A percentile compares a stretch with the other conserved stretches of the same genome.
Evolutionary conservation across 2,113 vertebrate species (phyloP).

Genomic region (Apteryx mantelli): DNA sequence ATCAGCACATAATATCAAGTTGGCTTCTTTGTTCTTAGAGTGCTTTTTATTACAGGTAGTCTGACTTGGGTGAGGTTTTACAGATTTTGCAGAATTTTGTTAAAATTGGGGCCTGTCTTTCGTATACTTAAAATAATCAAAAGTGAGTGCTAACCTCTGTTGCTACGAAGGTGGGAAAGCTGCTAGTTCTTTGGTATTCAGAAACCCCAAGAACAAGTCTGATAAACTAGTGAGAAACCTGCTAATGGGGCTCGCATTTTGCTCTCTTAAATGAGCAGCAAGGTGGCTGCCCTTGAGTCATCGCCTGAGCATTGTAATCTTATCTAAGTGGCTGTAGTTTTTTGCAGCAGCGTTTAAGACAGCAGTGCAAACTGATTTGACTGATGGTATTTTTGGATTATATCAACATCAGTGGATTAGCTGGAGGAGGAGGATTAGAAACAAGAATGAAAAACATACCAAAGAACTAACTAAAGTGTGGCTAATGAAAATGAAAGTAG

Average conservation of each 20-base stretch:
- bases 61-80: background rate
- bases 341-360: background rate
- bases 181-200: background rate
- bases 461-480: background rate
- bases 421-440: constrained; percentile 13
- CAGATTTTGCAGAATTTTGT: background rate
- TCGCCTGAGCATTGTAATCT: background rate
- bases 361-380: constrained; percentile 11
- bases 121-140: background rate
- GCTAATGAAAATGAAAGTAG: background rate
- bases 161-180: fast-evolving
- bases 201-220: background rate
- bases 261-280: background rate
- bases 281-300: constrained; percentile 13
- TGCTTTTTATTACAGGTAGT: background rate
- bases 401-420: constrained; percentile 30
- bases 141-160: background rate
- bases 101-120: background rate
- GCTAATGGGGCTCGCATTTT: background rate
- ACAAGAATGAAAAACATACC: background rate
- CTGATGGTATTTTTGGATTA: constrained; percentile 39
- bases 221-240: background rate
- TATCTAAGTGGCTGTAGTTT: background rate
- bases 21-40: background rate
- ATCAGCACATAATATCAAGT: background rate